Base-by-base conservation (phyloP, 2,888 invertebrate species). In the Chromoteleia sp. region DNA sequence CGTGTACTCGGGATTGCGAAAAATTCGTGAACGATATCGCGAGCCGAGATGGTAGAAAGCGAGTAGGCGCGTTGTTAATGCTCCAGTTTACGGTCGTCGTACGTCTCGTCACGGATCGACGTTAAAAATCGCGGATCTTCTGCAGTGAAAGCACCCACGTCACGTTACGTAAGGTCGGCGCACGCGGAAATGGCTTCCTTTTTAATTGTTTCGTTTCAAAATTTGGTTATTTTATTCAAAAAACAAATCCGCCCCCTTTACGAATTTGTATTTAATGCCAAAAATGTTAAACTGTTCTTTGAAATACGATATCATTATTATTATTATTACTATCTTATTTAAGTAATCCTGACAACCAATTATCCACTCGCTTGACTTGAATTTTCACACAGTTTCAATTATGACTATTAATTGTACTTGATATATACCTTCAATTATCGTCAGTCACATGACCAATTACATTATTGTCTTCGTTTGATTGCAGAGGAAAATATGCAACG, bases 401-500 rank as follows among this genome's bases (percentile, higher is more conserved):
- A n/a, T n/a, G n/a, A n/a, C n/a, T n/a, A n/a, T n/a, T n/a, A n/a
- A n/a, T n/a, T n/a, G n/a, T n/a, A n/a, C n/a, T n/a, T n/a, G n/a
- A n/a, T n/a, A n/a, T n/a, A n/a, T n/a, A n/a, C n/a, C n/a, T n/a
- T n/a, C n/a, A n/a, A n/a, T n/a, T n/a, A n/a, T n/a, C n/a, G n/a
- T n/a, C n/a, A n/a, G n/a, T n/a, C n/a, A n/a, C n/a, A n/a, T n/a
- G n/a, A n/a, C n/a, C n/a, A 25, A 25, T 25, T 25, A 25, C 25
- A 25, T n/a, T n/a, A n/a, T n/a, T n/a, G n/a, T n/a, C n/a, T 75
- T 59, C 30, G 17, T 52, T 45, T 33, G 83, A 78, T 94, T 95
- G n/a, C 95, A 99, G 99, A 92, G 99, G 99, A 67, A 98, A 98
- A 93, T 99, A 98, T 92, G 98, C 98, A 56, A 97, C 98, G 84